Evolutionary conservation across 2,113 vertebrate species (phyloP), one percentile per base, ranked within the genome.

Genomic region (Phyllostomus hastatus): DNA sequence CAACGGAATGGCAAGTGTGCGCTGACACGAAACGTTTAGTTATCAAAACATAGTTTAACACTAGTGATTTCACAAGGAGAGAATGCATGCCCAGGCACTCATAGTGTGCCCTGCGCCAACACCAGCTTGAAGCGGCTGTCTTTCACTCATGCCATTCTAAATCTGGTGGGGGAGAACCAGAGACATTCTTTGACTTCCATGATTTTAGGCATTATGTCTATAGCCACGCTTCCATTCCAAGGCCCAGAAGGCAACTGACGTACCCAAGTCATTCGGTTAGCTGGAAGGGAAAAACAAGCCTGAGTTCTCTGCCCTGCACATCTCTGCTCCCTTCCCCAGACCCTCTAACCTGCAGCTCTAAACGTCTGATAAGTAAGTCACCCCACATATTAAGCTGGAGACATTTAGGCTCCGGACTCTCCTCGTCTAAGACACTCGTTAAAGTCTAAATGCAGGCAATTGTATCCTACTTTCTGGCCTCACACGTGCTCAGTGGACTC

Each of bases 401-500:
- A 43, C 0, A 0, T 52, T 59, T 43, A 67, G 52, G 28, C 73
- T 93, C 92, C 12, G 1, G 35, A 70, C 50, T 87, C 61, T 48
- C 7, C n/a, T 80, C 64, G 43, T 69, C 73, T 85, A 1, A 96
- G 93, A 48, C 26, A 1, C 64, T 57, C 67, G 85, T 81, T 67
- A 61, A 8, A 83, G 88, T 66, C 85, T 41, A 82, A 75, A 94
- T 88, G 90, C 66, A 95, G 90, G 73, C 92, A 46, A 0, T 41
- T 28, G 26, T 70, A 15, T 19, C 38, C 75, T 82, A 87, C 43
- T 19, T 73, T 6, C 35, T 89, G 95, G 67, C 33, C 82, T 67
- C 78, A 50, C 72, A 24, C 14, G 0, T 35, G 41, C 33, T 92
- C 88, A 95, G 9, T 89, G 94, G 94, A 84, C 83, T 96, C 75